Evolutionary conservation across 2,888 invertebrate genomes (phyloP).

Genomic region (Bedellia somnulentella): DNA sequence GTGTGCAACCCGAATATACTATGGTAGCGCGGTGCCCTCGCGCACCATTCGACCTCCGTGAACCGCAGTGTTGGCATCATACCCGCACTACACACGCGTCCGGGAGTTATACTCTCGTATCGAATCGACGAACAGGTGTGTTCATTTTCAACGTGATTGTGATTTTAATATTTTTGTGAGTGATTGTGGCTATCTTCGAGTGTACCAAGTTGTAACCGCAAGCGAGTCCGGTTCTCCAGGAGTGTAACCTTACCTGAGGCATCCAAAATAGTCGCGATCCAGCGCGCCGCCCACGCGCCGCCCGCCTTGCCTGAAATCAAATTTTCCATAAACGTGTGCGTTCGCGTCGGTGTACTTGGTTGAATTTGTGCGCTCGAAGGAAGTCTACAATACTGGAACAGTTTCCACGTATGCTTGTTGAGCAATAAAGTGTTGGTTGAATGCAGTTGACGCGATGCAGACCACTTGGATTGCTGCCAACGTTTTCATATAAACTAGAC

Average conservation of each 20-base stretch:
- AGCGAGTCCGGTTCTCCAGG: conserved; percentile 49
- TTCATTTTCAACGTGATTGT: conserved; percentile 46
- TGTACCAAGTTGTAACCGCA: conserved; percentile 44
- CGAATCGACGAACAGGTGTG: conserved; percentile 60
- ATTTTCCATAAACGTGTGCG: no score
- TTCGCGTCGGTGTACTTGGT: no score
- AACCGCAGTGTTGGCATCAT: conserved; percentile 52
- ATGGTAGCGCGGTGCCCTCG: conserved; percentile 45
- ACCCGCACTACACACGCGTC: conserved; percentile 52
- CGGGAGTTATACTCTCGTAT: conserved; percentile 55
- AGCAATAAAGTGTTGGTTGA: conserved; percentile 43
- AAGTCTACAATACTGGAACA: conserved; percentile 25
- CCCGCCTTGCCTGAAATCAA: conserved; percentile 43
- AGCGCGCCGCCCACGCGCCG: conserved; percentile 24
- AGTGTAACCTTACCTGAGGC: conserved; percentile 57
- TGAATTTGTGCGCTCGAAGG: conserved; percentile 36
- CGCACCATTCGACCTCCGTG: conserved; percentile 59
- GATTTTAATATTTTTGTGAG: conserved; percentile 29
- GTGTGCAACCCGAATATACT: conserved; percentile 58
- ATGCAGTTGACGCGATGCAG: conserved; percentile 43
- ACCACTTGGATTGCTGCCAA: conserved; percentile 50
- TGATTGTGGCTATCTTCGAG: conserved; percentile 38
- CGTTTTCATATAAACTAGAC: conserved; percentile 36
- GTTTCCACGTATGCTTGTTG: conserved; percentile 28
- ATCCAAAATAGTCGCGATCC: conserved; percentile 60